These are phyloP conservation scores for Protobothrops flavoviridis DNA, from an alignment of 2,113 vertebrate species.

Conservation along the genomic window DNA sequence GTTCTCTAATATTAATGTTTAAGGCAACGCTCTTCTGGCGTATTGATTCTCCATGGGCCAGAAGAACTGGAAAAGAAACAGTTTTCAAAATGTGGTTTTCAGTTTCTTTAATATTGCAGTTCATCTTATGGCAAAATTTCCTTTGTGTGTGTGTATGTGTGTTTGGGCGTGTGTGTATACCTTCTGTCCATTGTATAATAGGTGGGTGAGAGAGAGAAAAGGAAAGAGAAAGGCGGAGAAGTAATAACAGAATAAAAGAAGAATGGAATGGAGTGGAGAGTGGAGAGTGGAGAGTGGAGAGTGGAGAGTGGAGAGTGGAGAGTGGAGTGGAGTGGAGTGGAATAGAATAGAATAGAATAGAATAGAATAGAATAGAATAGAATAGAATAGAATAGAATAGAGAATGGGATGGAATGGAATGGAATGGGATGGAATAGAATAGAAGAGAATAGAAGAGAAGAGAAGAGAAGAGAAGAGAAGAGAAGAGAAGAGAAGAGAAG, in stretches of 20 bases:
- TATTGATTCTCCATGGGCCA: constrained; percentile 76
- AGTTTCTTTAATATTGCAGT: constrained; percentile 70
- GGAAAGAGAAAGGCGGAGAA: neutral
- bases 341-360: too few species aligned
- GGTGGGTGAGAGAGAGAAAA: neutral
- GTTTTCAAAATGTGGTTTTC: constrained; percentile 77
- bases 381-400: too few species aligned
- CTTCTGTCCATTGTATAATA: constrained; percentile 8
- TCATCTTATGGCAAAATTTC: constrained; percentile 66
- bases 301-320: rapidly evolving
- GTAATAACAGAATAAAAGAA: neutral
- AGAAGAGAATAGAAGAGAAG: too few species aligned
- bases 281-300: too few species aligned
- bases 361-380: too few species aligned
- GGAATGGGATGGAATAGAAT: too few species aligned
- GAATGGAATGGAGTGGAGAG: rapidly evolving
- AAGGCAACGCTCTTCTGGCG: constrained; percentile 69
- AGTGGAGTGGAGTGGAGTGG: rapidly evolving
- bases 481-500: too few species aligned
- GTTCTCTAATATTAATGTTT: constrained; percentile 77
- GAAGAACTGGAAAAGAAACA: constrained; percentile 70
- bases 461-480: too few species aligned
- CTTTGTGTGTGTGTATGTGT: constrained; percentile 28
- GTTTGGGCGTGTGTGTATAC: neutral
- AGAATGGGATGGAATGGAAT: too few species aligned